phyloP scores from a whole-genome alignment of 1,140 invertebrate genomes.

The Telenomus remus region DNA sequence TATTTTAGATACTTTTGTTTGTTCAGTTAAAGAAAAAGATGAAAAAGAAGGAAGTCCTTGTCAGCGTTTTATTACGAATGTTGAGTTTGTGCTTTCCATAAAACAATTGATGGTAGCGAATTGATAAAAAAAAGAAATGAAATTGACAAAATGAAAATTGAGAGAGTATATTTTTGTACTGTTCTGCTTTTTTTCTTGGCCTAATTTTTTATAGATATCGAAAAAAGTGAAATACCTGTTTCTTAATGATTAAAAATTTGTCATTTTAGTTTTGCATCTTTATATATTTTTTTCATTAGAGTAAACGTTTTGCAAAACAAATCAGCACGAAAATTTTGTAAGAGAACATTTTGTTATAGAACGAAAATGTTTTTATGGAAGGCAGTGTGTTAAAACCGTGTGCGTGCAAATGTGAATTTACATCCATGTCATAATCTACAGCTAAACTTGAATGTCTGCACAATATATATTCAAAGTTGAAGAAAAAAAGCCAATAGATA shows the following conservation, averaged over 20 bases:
- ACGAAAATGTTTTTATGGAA: conserved; percentile 34
- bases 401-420: conserved; percentile 10
- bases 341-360: too few species aligned
- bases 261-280: too few species aligned
- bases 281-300: too few species aligned
- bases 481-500: not conserved
- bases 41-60: conserved; percentile 1
- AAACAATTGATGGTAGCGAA: conserved; percentile 4
- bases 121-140: conserved; percentile 1
- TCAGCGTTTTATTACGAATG: conserved; percentile 4
- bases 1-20: not conserved
- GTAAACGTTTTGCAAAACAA: too few species aligned
- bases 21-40: not conserved
- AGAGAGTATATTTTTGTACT: conserved; percentile 28
- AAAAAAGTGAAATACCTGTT: too few species aligned
- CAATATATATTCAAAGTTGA: conserved; percentile 3
- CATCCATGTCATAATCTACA: conserved; percentile 1
- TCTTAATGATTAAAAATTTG: too few species aligned
- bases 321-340: too few species aligned
- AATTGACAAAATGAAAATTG: not conserved
- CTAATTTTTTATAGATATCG: too few species aligned
- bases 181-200: too few species aligned
- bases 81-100: conserved; percentile 36
- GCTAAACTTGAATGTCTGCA: conserved; percentile 3
- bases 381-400: conserved; percentile 12